These are phyloP conservation scores for Antheraea pernyi DNA, from an alignment of 1,140 invertebrate species.

Conservation along the genomic window DNA sequence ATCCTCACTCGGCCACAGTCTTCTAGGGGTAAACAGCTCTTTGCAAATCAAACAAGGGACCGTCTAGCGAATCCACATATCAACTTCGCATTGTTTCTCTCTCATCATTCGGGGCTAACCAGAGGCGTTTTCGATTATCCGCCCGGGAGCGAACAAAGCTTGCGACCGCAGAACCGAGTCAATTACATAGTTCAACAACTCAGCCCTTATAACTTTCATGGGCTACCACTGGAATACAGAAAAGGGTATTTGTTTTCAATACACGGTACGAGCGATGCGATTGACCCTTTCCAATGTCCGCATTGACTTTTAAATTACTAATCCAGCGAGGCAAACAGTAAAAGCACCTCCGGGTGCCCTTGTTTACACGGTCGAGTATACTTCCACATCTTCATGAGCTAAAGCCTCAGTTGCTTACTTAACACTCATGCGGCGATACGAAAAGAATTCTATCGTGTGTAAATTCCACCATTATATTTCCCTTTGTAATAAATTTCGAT, in stretches of 20 bases:
- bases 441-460: constrained; percentile 14
- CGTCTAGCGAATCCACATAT: constrained; percentile 72
- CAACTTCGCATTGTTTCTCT: constrained; percentile 75
- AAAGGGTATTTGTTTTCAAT: constrained; percentile 78
- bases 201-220: constrained; percentile 78
- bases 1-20: constrained; percentile 65
- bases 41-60: constrained; percentile 77
- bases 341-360: constrained; percentile 53
- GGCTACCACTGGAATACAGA: constrained; percentile 74
- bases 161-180: constrained; percentile 74
- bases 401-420: constrained; percentile 57
- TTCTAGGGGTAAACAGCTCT: constrained; percentile 71
- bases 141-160: constrained; percentile 68
- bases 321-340: constrained; percentile 73
- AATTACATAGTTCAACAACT: constrained; percentile 79
- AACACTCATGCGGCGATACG: constrained; percentile 48
- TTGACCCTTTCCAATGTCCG: constrained; percentile 77
- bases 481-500: constrained; percentile 33
- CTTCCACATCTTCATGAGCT: constrained; percentile 76
- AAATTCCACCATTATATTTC: constrained; percentile 17
- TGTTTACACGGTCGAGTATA: constrained; percentile 72
- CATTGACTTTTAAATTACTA: constrained; percentile 80
- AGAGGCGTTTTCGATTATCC: constrained; percentile 77
- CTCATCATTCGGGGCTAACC: constrained; percentile 64
- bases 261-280: constrained; percentile 60